Evolutionary conservation across 2,888 invertebrate genomes (phyloP), one percentile per base, ranked within the genome.

Genomic region (Lasiommata megera): DNA sequence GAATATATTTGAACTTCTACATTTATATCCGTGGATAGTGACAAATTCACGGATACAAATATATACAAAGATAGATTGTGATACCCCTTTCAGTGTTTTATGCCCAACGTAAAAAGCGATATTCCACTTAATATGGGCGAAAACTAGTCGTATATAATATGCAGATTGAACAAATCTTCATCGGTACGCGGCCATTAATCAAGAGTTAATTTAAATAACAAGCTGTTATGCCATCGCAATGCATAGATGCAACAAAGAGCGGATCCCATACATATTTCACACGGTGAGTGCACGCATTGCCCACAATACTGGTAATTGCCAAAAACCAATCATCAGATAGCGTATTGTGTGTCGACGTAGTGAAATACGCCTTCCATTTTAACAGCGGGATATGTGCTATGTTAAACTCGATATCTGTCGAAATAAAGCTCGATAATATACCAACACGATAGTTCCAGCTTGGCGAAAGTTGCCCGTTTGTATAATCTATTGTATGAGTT

Each of bases 311-410:
- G 90, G 79, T 90, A 90, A 90, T 90, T 90, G 89, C 89, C 90
- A 90, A 90, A 90, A 90, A 90, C 88, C 90, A 90, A 90, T 90
- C 90, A 90, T 90, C 90, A 90, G 90, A 90, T 90, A 90, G 89
- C 88, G 87, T 73, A 46, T 46, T 74, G 76, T 77, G 81, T 86
- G 82, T 82, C 82, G 77, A 71, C 79, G 76, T 76, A 77, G 79
- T 89, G 88, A 89, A 86, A 88, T 88, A 88, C 85, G 82, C 83
- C 87, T 86, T 86, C 80, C 79, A 84, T 83, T 80, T 84, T 87
- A 84, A 85, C 82, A 81, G 82, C 82, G 64, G 63, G 40, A 58
- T 63, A 48, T 60, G 54, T 48, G 53, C 46, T 16, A n/a, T 40
- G 55, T 57, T 60, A 58, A 46, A 58, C 56, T 57, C 53, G 36